Conservation (phyloP, 2,113 vertebrate species). For the Piliocolobus tephrosceles region DNA sequence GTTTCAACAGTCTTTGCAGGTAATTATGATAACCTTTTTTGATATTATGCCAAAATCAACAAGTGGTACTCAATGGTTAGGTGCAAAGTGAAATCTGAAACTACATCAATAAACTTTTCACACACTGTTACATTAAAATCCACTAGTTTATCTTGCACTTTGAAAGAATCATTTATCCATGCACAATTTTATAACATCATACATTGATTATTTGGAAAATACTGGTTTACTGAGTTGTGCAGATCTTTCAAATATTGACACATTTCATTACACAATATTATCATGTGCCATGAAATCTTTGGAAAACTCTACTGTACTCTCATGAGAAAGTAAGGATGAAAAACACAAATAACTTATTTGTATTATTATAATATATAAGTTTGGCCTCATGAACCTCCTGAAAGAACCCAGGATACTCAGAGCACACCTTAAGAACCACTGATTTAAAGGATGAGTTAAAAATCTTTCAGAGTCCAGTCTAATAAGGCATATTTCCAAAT, state of each 20-base stretch:
- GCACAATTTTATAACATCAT: neutral
- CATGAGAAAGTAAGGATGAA: neutral
- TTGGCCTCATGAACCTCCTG: neutral
- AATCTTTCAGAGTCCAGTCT: neutral
- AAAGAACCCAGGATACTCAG: neutral
- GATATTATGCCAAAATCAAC: slow-evolving; percentile 19
- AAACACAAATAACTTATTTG: neutral
- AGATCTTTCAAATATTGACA: neutral
- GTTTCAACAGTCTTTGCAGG: neutral
- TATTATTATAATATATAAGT: neutral
- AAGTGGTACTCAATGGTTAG: neutral
- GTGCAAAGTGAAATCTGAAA: slow-evolving; percentile 25
- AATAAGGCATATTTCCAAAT: neutral
- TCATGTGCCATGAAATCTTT: neutral
- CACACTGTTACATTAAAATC: slow-evolving; percentile 1
- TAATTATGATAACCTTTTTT: slow-evolving; percentile 6
- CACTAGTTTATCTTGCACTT: neutral
- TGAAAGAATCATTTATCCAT: neutral
- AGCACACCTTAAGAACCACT: neutral
- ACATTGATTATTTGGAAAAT: neutral
- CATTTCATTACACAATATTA: neutral
- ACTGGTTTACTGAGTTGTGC: neutral
- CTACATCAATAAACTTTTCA: neutral
- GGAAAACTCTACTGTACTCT: neutral
- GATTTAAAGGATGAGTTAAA: neutral